Evolutionary conservation across 1,140 invertebrate genomes (phyloP).

Genomic region (Schlechtendalia chinensis): DNA sequence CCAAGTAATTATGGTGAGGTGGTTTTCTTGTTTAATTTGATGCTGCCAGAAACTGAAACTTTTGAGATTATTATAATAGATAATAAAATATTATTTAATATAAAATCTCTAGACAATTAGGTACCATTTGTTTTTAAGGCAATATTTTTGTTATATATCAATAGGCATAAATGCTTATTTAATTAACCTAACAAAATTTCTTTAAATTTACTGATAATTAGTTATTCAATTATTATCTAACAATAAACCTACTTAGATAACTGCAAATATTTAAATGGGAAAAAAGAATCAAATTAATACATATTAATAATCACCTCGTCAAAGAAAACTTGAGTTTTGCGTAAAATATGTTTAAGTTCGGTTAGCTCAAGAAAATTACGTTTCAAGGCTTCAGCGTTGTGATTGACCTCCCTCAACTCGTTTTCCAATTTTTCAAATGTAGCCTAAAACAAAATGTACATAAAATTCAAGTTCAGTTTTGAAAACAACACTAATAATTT

Average conservation of each 20-base stretch:
- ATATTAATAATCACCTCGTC: conserved; percentile 92
- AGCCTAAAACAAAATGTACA: conserved; percentile 63
- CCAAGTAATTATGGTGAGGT: conserved; percentile 38
- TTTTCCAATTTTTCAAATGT: conserved; percentile 95
- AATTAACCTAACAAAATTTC: background rate
- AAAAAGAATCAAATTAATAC: background rate
- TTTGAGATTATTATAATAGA: conserved; percentile 42
- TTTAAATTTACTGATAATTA: conserved; percentile 25
- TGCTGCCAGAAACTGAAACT: conserved; percentile 47
- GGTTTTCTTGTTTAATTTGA: conserved; percentile 28
- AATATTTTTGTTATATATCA: background rate
- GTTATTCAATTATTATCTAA: background rate
- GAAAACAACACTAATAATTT: background rate
- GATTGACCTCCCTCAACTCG: conserved; percentile 94
- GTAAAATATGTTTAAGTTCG: conserved; percentile 92
- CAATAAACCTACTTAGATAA: conserved; percentile 9
- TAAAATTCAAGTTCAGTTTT: background rate
- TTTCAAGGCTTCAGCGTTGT: conserved; percentile 94
- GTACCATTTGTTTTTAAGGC: conserved; percentile 8
- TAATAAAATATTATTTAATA: conserved; percentile 23
- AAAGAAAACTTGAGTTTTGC: conserved; percentile 96
- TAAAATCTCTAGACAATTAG: conserved; percentile 19
- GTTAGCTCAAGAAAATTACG: conserved; percentile 94
- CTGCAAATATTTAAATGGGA: conserved; percentile 22
- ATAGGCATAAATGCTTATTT: conserved; percentile 18